Percentiles rank a stretch among this genome's conserved stretches.
These are phyloP conservation scores for Alouatta palliata DNA, from an alignment of 2,113 vertebrate species.

Conservation along the genomic window DNA sequence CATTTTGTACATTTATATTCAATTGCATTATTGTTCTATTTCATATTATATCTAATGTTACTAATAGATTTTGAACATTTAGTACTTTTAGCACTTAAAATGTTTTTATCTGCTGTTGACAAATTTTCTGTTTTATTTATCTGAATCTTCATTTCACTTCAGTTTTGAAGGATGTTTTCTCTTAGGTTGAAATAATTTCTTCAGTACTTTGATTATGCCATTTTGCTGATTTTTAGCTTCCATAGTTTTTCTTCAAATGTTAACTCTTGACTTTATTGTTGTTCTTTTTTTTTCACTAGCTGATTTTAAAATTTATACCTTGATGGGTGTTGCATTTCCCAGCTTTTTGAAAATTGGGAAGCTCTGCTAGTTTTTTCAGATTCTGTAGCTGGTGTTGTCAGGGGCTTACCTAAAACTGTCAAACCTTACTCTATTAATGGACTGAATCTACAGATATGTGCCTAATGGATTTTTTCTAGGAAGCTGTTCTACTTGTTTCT, in stretches of 20 bases:
- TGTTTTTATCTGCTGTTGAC: neutral
- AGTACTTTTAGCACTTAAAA: neutral
- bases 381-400: neutral
- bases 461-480: neutral
- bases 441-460: neutral
- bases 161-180: neutral
- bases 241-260: neutral
- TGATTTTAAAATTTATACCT: neutral
- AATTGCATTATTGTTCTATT: neutral
- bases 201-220: neutral
- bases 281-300: neutral
- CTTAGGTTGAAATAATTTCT: conserved; percentile 11
- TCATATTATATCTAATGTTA: neutral
- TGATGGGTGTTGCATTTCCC: neutral
- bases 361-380: neutral
- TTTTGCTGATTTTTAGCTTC: conserved; percentile 31
- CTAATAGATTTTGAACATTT: neutral
- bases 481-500: neutral
- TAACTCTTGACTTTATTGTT: conserved; percentile 1
- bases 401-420: neutral
- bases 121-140: conserved; percentile 10
- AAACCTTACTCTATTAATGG: neutral
- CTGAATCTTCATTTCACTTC: neutral
- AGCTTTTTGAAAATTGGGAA: neutral
- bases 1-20: neutral